A percentile compares a stretch with the other conserved stretches of the same genome.
phyloP scores from a whole-genome alignment of 1,140 invertebrate species.

The Aleiodes sp. region DNA sequence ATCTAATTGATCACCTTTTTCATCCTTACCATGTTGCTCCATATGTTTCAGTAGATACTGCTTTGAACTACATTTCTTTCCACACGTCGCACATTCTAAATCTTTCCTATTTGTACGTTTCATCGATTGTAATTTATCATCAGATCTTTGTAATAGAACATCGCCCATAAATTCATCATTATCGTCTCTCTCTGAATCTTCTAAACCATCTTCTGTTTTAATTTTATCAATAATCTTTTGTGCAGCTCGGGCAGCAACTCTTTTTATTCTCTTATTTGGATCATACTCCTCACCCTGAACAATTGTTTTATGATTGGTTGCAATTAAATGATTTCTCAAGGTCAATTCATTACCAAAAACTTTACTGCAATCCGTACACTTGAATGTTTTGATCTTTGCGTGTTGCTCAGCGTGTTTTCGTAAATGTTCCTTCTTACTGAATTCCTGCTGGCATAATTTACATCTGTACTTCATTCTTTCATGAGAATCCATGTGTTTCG shows the following conservation, averaged over 20 bases:
- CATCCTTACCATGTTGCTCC: slow-evolving; percentile 57
- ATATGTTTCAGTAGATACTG: slow-evolving; percentile 57
- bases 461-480: slow-evolving; percentile 44
- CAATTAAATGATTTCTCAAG: slow-evolving; percentile 60
- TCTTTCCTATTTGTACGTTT: slow-evolving; percentile 45
- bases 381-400: slow-evolving; percentile 48
- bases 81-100: slow-evolving; percentile 55
- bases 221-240: slow-evolving; percentile 64
- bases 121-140: slow-evolving; percentile 31
- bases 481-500: slow-evolving; percentile 51
- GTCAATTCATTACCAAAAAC: slow-evolving; percentile 60
- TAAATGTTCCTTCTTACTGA: slow-evolving; percentile 50
- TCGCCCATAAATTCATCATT: slow-evolving; percentile 29
- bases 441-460: slow-evolving; percentile 54
- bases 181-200: slow-evolving; percentile 52
- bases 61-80: slow-evolving; percentile 57
- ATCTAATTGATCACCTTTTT: slow-evolving; percentile 37
- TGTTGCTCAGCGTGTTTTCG: slow-evolving; percentile 55
- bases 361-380: slow-evolving; percentile 60
- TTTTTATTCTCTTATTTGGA: slow-evolving; percentile 61
- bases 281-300: slow-evolving; percentile 59
- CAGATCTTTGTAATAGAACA: background rate
- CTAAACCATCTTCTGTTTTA: slow-evolving; percentile 56
- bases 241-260: slow-evolving; percentile 60
- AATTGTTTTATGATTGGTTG: slow-evolving; percentile 60